These are phyloP conservation scores for Polia nebulosa DNA, from an alignment of 2,888 invertebrate genomes.

Conservation along the genomic window DNA sequence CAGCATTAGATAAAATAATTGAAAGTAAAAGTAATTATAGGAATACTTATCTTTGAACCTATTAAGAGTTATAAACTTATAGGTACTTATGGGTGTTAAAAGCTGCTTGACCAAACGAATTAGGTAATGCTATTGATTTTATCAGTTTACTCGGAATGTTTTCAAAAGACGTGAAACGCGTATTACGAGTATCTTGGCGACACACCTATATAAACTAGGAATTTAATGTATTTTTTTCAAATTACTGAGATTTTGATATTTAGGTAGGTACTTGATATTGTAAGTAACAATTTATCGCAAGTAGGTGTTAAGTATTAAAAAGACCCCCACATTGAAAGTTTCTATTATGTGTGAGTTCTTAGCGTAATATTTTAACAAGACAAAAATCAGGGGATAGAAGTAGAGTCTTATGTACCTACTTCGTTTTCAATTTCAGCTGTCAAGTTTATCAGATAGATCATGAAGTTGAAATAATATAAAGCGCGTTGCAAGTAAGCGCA, in stretches of 20 bases:
- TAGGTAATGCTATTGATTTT: not conserved
- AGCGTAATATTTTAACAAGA: too few species aligned
- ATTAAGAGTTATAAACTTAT: conserved; percentile 17
- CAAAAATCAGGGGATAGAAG: too few species aligned
- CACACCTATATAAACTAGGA: not conserved
- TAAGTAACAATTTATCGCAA: not conserved
- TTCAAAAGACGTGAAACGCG: conserved; percentile 11
- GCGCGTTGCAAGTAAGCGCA: too few species aligned
- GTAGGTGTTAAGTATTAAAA: not conserved
- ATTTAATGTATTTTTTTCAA: not conserved
- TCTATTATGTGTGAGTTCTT: too few species aligned
- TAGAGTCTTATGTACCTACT: too few species aligned
- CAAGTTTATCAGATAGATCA: too few species aligned
- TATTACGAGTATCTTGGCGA: not conserved
- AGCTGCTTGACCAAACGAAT: conserved; percentile 7
- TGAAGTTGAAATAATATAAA: too few species aligned
- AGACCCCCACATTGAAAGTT: too few species aligned
- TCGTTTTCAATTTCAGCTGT: too few species aligned
- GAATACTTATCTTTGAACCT: conserved; percentile 63
- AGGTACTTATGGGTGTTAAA: conserved; percentile 3
- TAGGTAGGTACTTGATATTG: too few species aligned
- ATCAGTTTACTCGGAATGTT: conserved; percentile 16
- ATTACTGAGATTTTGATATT: too few species aligned
- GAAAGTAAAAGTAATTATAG: conserved; percentile 62
- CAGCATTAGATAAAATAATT: conserved; percentile 78